Base-by-base conservation (phyloP, 2,888 invertebrate genomes). In the Noctua pronuba region DNA sequence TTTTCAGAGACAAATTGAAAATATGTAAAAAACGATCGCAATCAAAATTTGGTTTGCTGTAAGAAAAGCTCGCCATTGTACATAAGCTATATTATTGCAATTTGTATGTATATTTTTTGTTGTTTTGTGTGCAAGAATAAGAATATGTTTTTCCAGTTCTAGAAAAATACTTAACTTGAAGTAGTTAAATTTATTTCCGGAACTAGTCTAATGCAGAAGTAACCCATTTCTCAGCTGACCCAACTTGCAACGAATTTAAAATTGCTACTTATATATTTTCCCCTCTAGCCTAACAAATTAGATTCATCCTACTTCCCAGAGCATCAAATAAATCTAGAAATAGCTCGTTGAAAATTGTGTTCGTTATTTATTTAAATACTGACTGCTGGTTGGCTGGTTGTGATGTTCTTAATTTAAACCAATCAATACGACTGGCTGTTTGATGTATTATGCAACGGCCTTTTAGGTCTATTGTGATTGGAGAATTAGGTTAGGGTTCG, bases 331-430 rank as follows among this genome's bases (percentile, higher is more conserved):
- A 52, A 72, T 58, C 35, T 64, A 16, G 21, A 73, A 67, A 67
- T 73, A 62, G 31, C 21, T 1, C 13, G 55, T 44, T 62, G 31
- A n/a, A 69, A 81, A 52, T 49, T 55, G 28, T 24, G 35, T 62
- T 58, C 49, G 55, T 62, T 68, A 70, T 84, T 75, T 71, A 75
- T 86, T 86, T 75, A 73, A 73, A 76, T 58, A 11, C 35, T 13
- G 60, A 65, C 24, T 38, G 55, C 62, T 46, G 71, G 58, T 52
- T 60, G 52, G 65, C 31, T 70, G 16, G 18, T 41, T 6, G 21
- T 35, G 18, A 38, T 38, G 70, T 77, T 76, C 75, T 77, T 75
- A 73, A 82, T 87, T 87, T 87, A 87, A 85, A 79, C 79, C 74
- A 77, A 87, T 89, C 88, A 35, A 85, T 87, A 74, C 64, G 1